A percentile compares a stretch with the other conserved stretches of the same genome.
Evolutionary conservation across 2,113 vertebrate genomes (phyloP).

Genomic region (Setophaga kirtlandii): DNA sequence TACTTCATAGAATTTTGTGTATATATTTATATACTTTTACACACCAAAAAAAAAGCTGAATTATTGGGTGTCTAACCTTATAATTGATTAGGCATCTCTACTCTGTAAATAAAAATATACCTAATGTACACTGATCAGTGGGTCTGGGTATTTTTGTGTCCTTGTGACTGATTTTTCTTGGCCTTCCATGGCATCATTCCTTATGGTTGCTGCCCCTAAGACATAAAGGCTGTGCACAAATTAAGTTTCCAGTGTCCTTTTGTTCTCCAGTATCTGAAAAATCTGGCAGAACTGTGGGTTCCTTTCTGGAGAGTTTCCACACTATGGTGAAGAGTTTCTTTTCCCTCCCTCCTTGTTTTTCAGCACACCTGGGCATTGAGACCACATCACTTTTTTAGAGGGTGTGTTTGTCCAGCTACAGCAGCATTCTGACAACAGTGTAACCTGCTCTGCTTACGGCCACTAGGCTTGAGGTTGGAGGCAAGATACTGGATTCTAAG

Average conservation of each 20-base stretch:
- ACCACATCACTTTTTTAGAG: rapidly evolving
- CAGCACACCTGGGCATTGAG: background rate
- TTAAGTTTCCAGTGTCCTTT: background rate
- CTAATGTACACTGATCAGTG: conserved; percentile 15
- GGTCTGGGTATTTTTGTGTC: conserved; percentile 23
- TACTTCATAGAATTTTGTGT: conserved; percentile 75
- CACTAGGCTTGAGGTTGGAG: background rate
- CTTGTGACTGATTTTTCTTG: background rate
- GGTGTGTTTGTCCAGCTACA: background rate
- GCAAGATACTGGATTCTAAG: background rate
- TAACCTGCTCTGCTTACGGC: background rate
- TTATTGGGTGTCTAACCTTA: conserved; percentile 64
- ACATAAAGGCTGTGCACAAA: rapidly evolving
- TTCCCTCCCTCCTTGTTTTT: background rate
- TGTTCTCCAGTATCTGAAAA: background rate
- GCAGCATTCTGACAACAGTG: background rate
- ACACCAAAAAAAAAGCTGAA: conserved; percentile 51
- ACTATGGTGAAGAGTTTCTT: background rate
- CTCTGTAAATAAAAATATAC: conserved; percentile 80
- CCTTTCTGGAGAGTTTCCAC: background rate
- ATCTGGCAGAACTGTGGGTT: background rate
- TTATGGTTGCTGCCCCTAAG: background rate
- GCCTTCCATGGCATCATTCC: background rate
- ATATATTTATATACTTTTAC: conserved; percentile 83
- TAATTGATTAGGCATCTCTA: conserved; percentile 61